These are phyloP conservation scores for Amblyornis subalaris DNA, from an alignment of 2,113 vertebrate species.

Conservation along the genomic window DNA sequence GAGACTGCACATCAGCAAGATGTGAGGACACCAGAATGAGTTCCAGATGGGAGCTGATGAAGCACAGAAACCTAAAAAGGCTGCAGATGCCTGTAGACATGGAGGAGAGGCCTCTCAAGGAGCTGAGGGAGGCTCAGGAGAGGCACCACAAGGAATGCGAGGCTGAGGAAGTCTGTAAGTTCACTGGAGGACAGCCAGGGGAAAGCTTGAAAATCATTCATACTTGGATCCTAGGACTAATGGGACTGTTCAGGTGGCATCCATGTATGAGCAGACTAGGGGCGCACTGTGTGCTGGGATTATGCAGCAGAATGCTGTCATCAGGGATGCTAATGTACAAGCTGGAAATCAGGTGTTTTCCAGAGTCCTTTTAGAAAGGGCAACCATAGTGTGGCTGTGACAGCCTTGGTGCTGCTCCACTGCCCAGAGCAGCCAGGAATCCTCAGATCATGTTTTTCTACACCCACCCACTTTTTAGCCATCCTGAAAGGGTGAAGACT, in stretches of 20 bases:
- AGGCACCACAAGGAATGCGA: accelerated
- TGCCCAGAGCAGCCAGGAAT: neutral
- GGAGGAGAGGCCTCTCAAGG: neutral
- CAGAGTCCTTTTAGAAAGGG: neutral
- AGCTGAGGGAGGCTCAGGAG: neutral
- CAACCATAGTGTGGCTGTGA: neutral
- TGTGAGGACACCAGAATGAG: neutral
- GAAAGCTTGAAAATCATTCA: neutral
- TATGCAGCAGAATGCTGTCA: neutral
- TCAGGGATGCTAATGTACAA: neutral
- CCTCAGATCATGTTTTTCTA: neutral
- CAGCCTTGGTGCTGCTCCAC: neutral
- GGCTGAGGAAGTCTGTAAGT: neutral
- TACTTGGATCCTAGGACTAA: neutral
- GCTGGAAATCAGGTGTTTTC: accelerated
- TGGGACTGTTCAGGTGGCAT: neutral
- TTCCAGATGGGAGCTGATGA: neutral
- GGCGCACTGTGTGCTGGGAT: accelerated
- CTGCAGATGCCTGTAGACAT: neutral
- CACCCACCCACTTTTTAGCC: neutral
- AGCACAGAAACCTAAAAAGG: neutral
- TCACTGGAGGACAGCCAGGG: neutral
- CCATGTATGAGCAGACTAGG: neutral
- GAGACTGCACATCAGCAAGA: neutral
- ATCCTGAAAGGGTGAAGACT: neutral